Base-by-base conservation (phyloP, 1,140 invertebrate genomes). In the Drosophila pseudoananassae region DNA sequence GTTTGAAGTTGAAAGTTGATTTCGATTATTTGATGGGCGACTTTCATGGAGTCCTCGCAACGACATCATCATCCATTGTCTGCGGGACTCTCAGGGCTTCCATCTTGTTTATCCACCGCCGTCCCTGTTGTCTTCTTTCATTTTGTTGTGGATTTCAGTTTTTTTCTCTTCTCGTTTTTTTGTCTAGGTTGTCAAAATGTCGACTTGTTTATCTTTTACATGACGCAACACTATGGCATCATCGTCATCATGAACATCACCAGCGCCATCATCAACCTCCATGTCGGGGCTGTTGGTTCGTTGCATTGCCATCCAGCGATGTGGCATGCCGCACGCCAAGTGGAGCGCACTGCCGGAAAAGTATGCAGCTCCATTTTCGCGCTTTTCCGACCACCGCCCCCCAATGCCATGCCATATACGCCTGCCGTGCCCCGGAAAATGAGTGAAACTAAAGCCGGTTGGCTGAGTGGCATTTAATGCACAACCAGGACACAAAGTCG, bases 11-110 rank as follows among this genome's bases (percentile, higher is more conserved):
- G 64, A 83, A 82, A 83, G 80, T 85, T 85, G 81, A 87, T 85
- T 85, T 85, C 81, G 82, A 85, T 85, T 87, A 85, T 85, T 87
- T 85, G 81, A 74, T 81, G 81, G 70, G 40, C 65, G 82, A 83
- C 70, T 73, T 75, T 83, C 66, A 61, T 78, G 79, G 59, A 70
- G 58, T 74, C 76, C 52, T 75, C 64, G 61, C 36, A 20, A 25
- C 29, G 38, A 27, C 49, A 46, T 52, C 59, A 46, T 65, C 64
- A 36, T 36, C 49, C 65, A 68, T 66, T 68, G 65, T 69, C 64
- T 31, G 60, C 36, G 33, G 58, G 17, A 46, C 9, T 23, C 15
- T 20, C 17, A 2, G 5, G 8, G 17, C 43, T 46, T 46, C 43
- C 43, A 46, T 43, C 43, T 46, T 52, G 55, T 51, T 61, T 51